phyloP scores from a whole-genome alignment of 2,113 vertebrate species.

The Hylia prasina region DNA sequence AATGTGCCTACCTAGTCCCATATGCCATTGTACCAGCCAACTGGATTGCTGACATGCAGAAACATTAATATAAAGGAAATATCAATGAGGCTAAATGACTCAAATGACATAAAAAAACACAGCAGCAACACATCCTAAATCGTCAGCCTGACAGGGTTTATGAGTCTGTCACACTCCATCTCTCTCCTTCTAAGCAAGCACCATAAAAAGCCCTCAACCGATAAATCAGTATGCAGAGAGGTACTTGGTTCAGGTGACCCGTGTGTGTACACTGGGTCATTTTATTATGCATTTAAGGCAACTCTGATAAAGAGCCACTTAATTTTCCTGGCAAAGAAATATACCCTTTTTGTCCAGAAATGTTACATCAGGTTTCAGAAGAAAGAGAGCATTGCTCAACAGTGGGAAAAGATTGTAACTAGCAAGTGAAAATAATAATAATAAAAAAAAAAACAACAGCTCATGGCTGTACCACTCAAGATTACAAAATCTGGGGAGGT shows the following conservation, averaged over 20 bases:
- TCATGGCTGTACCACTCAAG: not conserved
- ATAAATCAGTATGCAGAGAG: slow-evolving; percentile 10
- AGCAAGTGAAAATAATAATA: not conserved
- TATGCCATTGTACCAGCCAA: not conserved
- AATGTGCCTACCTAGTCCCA: not conserved
- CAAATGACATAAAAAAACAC: not conserved
- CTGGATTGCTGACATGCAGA: not conserved
- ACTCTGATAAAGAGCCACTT: not conserved
- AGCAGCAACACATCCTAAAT: not conserved
- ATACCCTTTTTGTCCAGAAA: not conserved
- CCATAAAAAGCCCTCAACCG: slow-evolving; percentile 32
- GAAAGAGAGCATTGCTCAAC: not conserved
- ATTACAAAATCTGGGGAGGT: not conserved
- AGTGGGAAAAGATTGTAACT: not conserved
- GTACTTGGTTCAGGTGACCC: slow-evolving; percentile 6
- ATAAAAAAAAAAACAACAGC: not conserved
- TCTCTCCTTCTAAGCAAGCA: slow-evolving; percentile 21
- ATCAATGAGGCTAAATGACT: not conserved
- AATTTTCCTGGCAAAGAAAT: not conserved
- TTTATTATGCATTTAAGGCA: slow-evolving; percentile 29
- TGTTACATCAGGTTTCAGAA: not conserved
- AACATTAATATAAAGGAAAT: slow-evolving; percentile 8
- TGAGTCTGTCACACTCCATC: not conserved
- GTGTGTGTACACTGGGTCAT: not conserved
- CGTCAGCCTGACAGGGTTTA: not conserved